Evolutionary conservation across 2,113 vertebrate species (phyloP).

Genomic region (Pholis gunnellus): DNA sequence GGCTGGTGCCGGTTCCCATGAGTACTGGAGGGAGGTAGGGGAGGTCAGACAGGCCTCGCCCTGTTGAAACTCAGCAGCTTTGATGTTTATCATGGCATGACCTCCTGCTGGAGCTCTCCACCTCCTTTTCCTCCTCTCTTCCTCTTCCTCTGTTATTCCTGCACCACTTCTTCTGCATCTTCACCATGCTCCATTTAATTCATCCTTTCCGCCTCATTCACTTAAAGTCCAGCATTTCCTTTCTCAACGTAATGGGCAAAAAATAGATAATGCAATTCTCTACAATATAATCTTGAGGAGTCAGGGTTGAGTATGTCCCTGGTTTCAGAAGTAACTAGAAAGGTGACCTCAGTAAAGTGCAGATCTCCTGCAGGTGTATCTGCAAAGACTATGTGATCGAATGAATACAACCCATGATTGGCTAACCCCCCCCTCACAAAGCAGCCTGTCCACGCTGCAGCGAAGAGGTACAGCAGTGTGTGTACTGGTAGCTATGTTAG

Average conservation of each 20-base stretch:
- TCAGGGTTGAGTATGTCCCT: too few species aligned
- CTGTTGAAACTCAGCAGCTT: slow-evolving; percentile 21
- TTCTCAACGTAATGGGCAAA: background rate
- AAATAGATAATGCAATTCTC: background rate
- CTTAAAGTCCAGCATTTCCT: background rate
- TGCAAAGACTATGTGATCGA: too few species aligned
- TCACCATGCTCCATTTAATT: background rate
- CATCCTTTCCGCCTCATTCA: background rate
- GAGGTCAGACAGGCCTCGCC: slow-evolving; percentile 15
- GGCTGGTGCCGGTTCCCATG: slow-evolving; percentile 29
- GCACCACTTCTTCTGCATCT: background rate
- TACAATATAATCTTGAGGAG: too few species aligned
- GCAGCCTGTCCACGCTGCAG: too few species aligned
- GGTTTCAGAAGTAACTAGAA: too few species aligned
- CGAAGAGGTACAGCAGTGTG: too few species aligned
- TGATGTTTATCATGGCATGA: slow-evolving; percentile 20
- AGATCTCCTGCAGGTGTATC: too few species aligned
- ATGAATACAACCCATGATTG: too few species aligned
- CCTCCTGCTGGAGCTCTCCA: background rate
- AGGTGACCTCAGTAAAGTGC: too few species aligned
- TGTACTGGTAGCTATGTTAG: too few species aligned
- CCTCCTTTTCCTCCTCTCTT: background rate
- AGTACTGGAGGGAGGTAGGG: background rate
- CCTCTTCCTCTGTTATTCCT: background rate
- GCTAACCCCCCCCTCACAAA: too few species aligned